Percentiles rank a stretch among this genome's conserved stretches.
Conservation (phyloP, 1,140 invertebrate genomes). For the Plodia interpunctella region DNA sequence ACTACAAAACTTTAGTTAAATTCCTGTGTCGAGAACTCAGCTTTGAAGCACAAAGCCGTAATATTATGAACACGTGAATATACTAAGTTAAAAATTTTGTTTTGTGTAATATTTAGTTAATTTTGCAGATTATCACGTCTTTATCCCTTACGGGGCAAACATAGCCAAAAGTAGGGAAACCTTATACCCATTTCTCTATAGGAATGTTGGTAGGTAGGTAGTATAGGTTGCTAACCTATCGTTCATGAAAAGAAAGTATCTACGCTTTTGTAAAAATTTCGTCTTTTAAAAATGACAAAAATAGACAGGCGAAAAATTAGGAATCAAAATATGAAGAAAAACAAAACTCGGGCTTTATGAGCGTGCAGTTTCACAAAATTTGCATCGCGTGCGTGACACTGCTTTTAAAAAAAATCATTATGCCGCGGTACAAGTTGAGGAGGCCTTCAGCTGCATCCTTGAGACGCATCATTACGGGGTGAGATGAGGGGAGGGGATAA, state of each 20-base stretch:
- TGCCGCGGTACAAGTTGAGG: not conserved
- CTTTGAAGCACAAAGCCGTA: not conserved
- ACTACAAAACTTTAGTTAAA: conserved; percentile 4
- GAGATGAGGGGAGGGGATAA: conserved; percentile 43
- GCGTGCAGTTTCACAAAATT: not conserved
- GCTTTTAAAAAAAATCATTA: conserved; percentile 22
- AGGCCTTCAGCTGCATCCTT: conserved; percentile 49
- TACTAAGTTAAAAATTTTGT: not conserved
- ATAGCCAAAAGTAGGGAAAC: too few species aligned
- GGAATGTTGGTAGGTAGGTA: too few species aligned
- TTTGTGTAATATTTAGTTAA: not conserved
- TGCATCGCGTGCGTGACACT: conserved; percentile 23
- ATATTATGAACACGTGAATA: conserved; percentile 1
- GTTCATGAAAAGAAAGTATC: too few species aligned
- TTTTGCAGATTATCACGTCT: too few species aligned
- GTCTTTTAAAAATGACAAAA: too few species aligned
- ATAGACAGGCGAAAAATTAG: too few species aligned
- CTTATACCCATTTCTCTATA: too few species aligned
- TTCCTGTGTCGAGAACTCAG: conserved; percentile 5
- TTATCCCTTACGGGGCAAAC: too few species aligned
- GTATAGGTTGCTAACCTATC: too few species aligned
- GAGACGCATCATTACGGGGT: conserved; percentile 69
- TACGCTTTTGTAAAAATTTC: too few species aligned
- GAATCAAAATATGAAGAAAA: too few species aligned
- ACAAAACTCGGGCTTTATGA: not conserved